Base-by-base conservation (phyloP, 2,888 invertebrate species). In the Polymixis lichenea region DNA sequence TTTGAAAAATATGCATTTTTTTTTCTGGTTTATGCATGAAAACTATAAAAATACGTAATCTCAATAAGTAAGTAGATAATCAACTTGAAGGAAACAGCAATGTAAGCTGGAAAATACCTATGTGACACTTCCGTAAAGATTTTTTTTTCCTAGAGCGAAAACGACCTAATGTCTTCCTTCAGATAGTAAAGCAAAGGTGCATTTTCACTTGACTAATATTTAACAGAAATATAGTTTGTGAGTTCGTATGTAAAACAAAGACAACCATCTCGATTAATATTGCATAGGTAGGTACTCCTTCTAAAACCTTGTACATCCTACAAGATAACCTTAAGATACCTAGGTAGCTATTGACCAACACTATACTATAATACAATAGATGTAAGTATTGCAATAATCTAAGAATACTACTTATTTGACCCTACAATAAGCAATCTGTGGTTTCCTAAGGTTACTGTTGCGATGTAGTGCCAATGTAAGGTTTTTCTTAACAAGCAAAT, bases 361-460 rank as follows among this genome's bases (percentile, higher is more conserved):
- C 19, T 25, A 22, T 32, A 46, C 19, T 4, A 55, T 32, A 60
- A 70, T 2, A 60, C 65, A 69, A 80, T 55, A 32, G n/a, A 38
- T 22, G n/a, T 19, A 25, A 28, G 15, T 22, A 66, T 69, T 72
- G 73, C 72, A 56, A 60, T 65, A 32, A 77, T 69, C 64, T 65
- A 32, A 49, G 28, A 73, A 65, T 66, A 69, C 28, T 9, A 80
- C n/a, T 65, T 56, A 73, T 49, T 81, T 70, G 69, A 84, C 49
- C 61, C 74, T 62, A 84, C 22, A 56, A 56, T 56, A 46, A 22
- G 69, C 61, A 62, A 61, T 70, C 74, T 58, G 75, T 62, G 66
- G 84, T 80, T 84, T 66, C 80, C 38, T 84, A 69, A 61, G 38
- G 53, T 55, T 67, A 49, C 3, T 66, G 58, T 84, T 80, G 65